Conservation (phyloP, 2,888 invertebrate species). For the Hipparchia sbordonii region DNA sequence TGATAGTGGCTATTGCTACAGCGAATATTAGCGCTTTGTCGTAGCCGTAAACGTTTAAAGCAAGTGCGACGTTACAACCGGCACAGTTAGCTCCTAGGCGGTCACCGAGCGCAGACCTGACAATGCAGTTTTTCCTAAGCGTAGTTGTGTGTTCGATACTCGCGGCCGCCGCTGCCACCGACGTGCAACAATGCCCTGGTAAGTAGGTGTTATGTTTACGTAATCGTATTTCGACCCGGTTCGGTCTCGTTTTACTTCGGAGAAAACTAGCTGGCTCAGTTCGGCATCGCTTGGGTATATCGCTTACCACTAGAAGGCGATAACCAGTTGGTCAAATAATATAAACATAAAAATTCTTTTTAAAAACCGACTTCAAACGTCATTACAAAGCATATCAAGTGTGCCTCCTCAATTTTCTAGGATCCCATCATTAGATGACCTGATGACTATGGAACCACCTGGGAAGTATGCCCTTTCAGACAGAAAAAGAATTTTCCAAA, state of each 20-base stretch:
- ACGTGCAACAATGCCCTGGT: conserved; percentile 70
- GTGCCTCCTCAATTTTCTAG: no score
- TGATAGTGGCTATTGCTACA: background rate
- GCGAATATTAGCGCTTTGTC: background rate
- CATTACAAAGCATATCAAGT: no score
- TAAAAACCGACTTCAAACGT: no score
- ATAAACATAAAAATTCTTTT: no score
- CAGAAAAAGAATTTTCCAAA: no score
- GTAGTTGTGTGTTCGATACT: conserved; percentile 59
- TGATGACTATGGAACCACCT: no score
- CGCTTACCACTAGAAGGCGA: no score
- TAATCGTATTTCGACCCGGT: conserved; percentile 57
- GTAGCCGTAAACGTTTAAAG: conserved; percentile 36
- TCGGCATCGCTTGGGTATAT: background rate
- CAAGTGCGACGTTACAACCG: conserved; percentile 28
- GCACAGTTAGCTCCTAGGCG: conserved; percentile 27
- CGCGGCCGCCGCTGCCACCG: conserved; percentile 57
- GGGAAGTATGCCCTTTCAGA: no score
- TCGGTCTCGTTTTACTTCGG: background rate
- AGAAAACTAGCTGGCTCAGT: background rate
- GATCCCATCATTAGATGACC: no score
- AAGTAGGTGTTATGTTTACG: conserved; percentile 51
- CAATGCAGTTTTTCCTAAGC: conserved; percentile 56
- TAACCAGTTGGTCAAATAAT: no score
- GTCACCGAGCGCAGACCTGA: conserved; percentile 49